Evolutionary conservation across 2,888 invertebrate genomes (phyloP).

Genomic region (Hydraecia micacea): DNA sequence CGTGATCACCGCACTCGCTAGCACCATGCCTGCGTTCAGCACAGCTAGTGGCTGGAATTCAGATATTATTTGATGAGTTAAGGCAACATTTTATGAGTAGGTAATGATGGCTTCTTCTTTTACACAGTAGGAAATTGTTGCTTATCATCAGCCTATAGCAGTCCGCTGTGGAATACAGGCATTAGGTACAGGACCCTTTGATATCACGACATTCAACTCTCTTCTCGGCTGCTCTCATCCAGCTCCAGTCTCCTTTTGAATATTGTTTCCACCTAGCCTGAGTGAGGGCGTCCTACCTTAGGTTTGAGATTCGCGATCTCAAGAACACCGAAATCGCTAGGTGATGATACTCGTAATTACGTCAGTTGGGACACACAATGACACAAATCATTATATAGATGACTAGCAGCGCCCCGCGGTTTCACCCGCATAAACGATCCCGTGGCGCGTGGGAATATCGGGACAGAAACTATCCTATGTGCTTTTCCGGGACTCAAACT

Average conservation of each 20-base stretch:
- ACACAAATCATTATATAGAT: too few relatives aligned
- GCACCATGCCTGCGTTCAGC: conserved; percentile 67
- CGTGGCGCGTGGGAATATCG: too few relatives aligned
- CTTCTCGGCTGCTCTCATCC: background rate
- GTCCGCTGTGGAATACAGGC: background rate
- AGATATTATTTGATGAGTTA: background rate
- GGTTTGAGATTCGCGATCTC: background rate
- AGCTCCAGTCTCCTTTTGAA: background rate
- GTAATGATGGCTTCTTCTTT: background rate
- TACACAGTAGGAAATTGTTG: background rate
- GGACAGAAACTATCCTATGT: too few relatives aligned
- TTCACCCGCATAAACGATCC: too few relatives aligned
- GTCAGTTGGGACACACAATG: too few relatives aligned
- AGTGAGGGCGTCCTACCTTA: background rate
- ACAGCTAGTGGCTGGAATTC: conserved; percentile 72
- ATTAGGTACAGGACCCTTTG: background rate
- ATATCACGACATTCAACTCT: background rate
- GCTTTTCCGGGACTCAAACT: too few relatives aligned
- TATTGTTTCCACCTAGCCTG: background rate
- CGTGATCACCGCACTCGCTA: conserved; percentile 71
- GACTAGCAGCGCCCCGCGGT: too few relatives aligned
- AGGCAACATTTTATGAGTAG: background rate
- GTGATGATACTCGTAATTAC: too few relatives aligned
- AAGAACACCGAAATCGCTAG: background rate
- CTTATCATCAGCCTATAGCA: background rate